Base-by-base conservation (phyloP, 1,140 invertebrate genomes). In the Lerema accius region DNA sequence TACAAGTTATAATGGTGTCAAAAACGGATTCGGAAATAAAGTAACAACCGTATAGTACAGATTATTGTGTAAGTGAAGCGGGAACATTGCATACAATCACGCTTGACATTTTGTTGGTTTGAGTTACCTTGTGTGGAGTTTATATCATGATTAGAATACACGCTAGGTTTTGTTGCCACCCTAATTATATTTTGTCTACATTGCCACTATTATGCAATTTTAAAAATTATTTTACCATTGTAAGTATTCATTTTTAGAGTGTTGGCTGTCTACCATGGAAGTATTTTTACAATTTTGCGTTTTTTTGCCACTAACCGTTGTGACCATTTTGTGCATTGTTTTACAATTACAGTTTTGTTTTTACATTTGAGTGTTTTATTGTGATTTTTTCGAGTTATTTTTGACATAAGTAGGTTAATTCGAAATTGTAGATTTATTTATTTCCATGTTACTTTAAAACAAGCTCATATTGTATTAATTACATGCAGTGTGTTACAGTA, bases 1-100 rank as follows among this genome's bases (percentile, higher is more conserved):
- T 82, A 90, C 86, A 86, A 90, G 88, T 82, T 90, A 90, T 90
- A 89, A 89, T 48, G 85, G 81, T 82, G 88, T 88, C 75, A 90
- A 86, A 86, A 89, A 90, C 51, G 88, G 86, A 77, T 81, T 70
- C 49, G 73, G 81, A 69, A 88, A 83, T 84, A 90, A 83, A 86
- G 86, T 90, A 13, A 90, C 88, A 48, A 83, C 82, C 53, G 88
- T 90, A 78, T 90, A 90, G 84, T 86, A 82, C 73, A 80, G 73
- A 74, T 56, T 80, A 75, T 65, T 70, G 80, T 84, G 86, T 90
- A 88, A 90, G 53, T 56, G 13, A 32, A 45, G 5, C 7, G 53
- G 23, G 53, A 26, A 1, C 4, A 50, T 26, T 69, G 56, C 63
- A 71, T 58, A 5, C 17, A 14, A 32, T 76, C 76, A 79, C 68